Evolutionary conservation across 1,140 invertebrate species (phyloP), one percentile per base, ranked within the genome.

Genomic region (Drosophila hydei): DNA sequence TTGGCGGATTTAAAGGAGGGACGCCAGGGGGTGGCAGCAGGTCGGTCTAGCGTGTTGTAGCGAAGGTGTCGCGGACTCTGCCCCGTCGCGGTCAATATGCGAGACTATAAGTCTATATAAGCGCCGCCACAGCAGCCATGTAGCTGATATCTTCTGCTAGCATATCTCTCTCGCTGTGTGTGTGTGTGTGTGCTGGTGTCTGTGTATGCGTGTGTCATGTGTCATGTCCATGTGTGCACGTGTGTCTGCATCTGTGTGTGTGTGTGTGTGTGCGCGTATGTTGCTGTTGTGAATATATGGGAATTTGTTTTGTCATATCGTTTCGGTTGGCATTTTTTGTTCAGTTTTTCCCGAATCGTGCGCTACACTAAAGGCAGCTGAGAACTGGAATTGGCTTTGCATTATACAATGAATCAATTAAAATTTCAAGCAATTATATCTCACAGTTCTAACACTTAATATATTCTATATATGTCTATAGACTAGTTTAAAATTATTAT

Each of bases 301-400:
- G 75, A 76, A 81, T 76, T 85, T 79, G 70, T 75, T 85, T 77
- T 85, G 81, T 85, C 77, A 80, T 85, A 85, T 85, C 77, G 62
- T 61, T 68, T 56, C 59, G 45, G 19, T 42, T 14, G 12, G 8
- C 38, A 25, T 60, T 55, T 73, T 62, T 67, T 62, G 8, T 14
- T 5, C 30, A 16, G 36, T 61, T 67, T 67, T 56, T 33, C 33
- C 8, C 3, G 6, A 27, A 14, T 30, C 50, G 23, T 72, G 43
- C 79, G 8, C 79, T 83, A 51, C 47, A 52, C 27, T 1, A 19
- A 1, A 2, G 11, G 5, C 4, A 33, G 50, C n/a, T 33, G 2
- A 6, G 36, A 59, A 30, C 1, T 60, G 7, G 7, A 27, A 8
- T 1, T n/a, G n/a, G n/a, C n/a, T n/a, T n/a, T n/a, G n/a, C n/a